Evolutionary conservation across 2,113 vertebrate species (phyloP), one percentile per base, ranked within the genome.

Genomic region (Hippoglossus stenolepis): DNA sequence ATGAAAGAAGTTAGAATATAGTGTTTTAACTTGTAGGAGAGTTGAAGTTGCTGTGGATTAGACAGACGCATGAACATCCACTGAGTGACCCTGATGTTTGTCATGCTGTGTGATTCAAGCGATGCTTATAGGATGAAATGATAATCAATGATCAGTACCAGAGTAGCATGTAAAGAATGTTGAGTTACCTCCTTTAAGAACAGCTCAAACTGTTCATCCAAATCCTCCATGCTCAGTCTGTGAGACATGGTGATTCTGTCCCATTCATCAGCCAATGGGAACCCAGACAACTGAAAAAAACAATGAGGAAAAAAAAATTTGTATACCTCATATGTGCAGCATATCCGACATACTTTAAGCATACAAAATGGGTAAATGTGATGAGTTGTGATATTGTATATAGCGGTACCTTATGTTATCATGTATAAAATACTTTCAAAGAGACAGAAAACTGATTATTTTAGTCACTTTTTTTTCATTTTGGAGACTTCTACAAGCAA

Each of bases 181-280:
- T 53, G 17, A 2, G 43, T 72, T 83, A 98, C 98, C 96, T 99
- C 97, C 87, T 96, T 97, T 88, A 99, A 81, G 87, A 98, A 99
- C 87, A 96, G 94, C 84, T 99, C 96, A 92, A 98, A 98, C 83
- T 97, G 95, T 77, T 97, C 94, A 86, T 99, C 97, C 83, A 97
- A 73, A 68, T 98, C 95, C 85, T 96, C 93, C 85, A 95, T 95
- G 45, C 94, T 96, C 90, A 93, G 85, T 60, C 71, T 90, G 62
- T 76, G 91, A 88, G 95, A 91, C 97, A 98, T 99, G 76, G 77
- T 82, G 65, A 47, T n/a, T 0, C 24, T 0, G 6, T 65, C 43
- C 23, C 20, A 60, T 23, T 40, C 82, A 75, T 15, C 75, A 68
- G 59, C 21, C 58, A 60, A 61, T 18, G 8, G 40, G n/a, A 67